phyloP scores from a whole-genome alignment of 64 coral and sea anemone species.

The Dendrophyllia cribrosa region DNA sequence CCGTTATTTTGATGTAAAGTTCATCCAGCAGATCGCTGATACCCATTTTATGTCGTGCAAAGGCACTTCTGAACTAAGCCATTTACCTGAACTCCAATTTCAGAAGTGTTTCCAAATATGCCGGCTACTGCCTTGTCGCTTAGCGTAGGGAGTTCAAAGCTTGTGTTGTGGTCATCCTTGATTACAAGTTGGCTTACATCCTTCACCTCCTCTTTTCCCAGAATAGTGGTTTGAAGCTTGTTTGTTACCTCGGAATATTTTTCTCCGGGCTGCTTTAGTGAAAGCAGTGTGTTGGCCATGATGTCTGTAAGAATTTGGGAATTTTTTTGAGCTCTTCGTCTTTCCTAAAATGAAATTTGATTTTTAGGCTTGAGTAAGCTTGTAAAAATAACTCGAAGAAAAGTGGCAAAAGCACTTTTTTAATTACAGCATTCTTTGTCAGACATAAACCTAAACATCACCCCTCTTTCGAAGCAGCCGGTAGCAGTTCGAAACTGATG shows the following conservation, averaged over 20 bases:
- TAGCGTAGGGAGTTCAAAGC: not conserved
- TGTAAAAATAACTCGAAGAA: no score
- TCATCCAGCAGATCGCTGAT: no score
- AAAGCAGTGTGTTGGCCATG: not conserved
- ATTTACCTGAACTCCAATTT: not conserved
- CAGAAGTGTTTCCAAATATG: not conserved
- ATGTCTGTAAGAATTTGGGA: not conserved
- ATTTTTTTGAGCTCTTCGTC: not conserved
- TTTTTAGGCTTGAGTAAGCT: not conserved
- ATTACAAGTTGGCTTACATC: not conserved
- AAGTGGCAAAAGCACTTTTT: no score
- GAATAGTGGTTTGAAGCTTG: not conserved
- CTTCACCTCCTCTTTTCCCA: not conserved
- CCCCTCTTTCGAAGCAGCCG: no score
- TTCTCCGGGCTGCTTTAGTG: not conserved
- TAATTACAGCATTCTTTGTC: no score
- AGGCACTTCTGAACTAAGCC: not conserved
- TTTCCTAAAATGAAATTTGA: not conserved
- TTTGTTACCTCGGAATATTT: not conserved
- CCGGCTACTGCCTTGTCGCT: not conserved
- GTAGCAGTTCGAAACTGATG: no score
- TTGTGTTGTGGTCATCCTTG: not conserved
- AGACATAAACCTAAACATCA: no score
- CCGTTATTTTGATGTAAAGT: no score
- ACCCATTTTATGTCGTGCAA: no score